These are phyloP conservation scores for Lepus townsendii DNA, from an alignment of 2,797 vertebrate genomes.

Conservation along the genomic window DNA sequence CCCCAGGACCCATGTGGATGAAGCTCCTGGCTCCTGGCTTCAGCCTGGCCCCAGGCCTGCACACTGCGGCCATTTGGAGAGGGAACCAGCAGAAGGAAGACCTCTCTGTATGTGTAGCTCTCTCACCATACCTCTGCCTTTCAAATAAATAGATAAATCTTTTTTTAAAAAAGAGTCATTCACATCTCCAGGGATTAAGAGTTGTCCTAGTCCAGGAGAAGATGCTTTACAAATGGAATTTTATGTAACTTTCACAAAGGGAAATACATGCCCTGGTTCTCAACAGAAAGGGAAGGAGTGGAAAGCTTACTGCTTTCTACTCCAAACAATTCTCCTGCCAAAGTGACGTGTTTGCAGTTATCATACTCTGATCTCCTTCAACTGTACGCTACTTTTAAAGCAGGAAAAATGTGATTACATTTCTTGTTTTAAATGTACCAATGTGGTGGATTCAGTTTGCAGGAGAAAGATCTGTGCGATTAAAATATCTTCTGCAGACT, in stretches of 20 bases:
- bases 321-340: rapidly evolving
- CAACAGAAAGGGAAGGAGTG: not conserved
- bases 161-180: no score
- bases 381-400: not conserved
- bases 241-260: no score
- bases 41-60: no score
- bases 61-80: no score
- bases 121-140: no score
- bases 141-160: no score
- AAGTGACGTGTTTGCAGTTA: not conserved
- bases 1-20: no score
- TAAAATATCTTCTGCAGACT: not conserved
- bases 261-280: not conserved
- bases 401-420: not conserved
- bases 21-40: no score
- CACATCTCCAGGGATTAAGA: no score
- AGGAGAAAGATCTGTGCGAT: not conserved
- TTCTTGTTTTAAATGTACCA: not conserved
- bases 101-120: no score
- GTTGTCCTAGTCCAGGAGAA: no score
- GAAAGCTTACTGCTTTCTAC: not conserved
- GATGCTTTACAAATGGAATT: not conserved
- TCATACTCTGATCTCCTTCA: not conserved
- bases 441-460: not conserved
- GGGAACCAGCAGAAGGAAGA: no score